These are phyloP conservation scores for Microplitis demolitor DNA, from an alignment of 1,140 invertebrate species.

Conservation along the genomic window DNA sequence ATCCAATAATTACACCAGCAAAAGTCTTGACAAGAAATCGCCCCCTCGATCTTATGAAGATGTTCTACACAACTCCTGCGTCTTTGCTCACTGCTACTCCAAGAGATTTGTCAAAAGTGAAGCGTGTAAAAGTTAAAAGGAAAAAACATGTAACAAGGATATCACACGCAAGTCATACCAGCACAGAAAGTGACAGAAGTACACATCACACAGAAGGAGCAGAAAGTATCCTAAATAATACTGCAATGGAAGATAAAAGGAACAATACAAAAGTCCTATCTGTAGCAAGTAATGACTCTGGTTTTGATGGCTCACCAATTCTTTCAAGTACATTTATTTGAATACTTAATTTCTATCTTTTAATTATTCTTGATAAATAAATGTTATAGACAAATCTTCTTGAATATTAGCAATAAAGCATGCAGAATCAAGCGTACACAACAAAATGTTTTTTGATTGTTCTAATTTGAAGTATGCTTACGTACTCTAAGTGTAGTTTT, in stretches of 20 bases:
- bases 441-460: no score
- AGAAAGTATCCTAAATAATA: constrained; percentile 39
- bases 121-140: constrained; percentile 53
- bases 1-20: no score
- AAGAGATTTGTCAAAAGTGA: constrained; percentile 53
- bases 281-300: constrained; percentile 58
- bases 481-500: no score
- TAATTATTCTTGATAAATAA: neutral
- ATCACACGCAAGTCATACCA: constrained; percentile 54
- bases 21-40: constrained; percentile 22
- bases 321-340: constrained; percentile 49
- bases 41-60: constrained; percentile 52
- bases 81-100: constrained; percentile 56
- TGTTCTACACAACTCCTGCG: constrained; percentile 57
- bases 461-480: no score
- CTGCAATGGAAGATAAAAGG: constrained; percentile 49
- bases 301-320: constrained; percentile 59
- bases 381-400: neutral
- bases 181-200: constrained; percentile 55
- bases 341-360: constrained; percentile 15
- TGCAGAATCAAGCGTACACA: neutral
- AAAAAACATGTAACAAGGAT: constrained; percentile 49
- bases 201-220: constrained; percentile 45
- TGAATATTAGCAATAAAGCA: neutral
- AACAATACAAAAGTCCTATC: constrained; percentile 55